A percentile compares a stretch with the other conserved stretches of the same genome.
Evolutionary conservation across 2,888 invertebrate genomes (phyloP).

Genomic region (Isoperla grammatica): DNA sequence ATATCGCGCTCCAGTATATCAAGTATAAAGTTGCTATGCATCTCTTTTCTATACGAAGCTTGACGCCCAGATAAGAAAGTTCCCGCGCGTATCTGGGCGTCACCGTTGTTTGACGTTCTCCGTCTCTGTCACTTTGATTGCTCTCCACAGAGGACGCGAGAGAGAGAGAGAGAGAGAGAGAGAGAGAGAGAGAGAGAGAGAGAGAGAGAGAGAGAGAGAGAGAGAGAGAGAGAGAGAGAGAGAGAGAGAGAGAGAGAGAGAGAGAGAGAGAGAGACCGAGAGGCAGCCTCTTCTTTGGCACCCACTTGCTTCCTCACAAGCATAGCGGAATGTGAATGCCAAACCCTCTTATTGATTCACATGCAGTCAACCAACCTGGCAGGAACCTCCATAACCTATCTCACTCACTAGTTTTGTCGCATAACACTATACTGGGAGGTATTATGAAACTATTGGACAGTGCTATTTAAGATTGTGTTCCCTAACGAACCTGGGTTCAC

Average conservation of each 20-base stretch:
- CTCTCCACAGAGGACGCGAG: background rate
- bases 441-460: background rate
- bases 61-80: constrained; percentile 17
- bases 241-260: background rate
- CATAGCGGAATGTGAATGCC: constrained; percentile 22
- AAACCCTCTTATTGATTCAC: constrained; percentile 24
- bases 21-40: too few relatives aligned
- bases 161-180: background rate
- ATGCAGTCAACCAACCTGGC: constrained; percentile 19
- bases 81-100: background rate
- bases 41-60: background rate
- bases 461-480: background rate
- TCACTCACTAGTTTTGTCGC: constrained; percentile 12
- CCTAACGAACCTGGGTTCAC: too few relatives aligned
- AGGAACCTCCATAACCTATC: constrained; percentile 16
- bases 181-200: constrained; percentile 1
- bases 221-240: background rate
- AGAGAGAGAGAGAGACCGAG: background rate
- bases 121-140: constrained; percentile 12
- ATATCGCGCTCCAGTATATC: too few relatives aligned
- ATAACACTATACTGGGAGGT: background rate
- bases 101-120: constrained; percentile 10
- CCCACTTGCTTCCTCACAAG: constrained; percentile 11
- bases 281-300: background rate
- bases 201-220: background rate